Percentiles rank a stretch among this genome's conserved stretches.
Conservation (phyloP, 2,888 invertebrate species). For the Campoplex capitator region DNA sequence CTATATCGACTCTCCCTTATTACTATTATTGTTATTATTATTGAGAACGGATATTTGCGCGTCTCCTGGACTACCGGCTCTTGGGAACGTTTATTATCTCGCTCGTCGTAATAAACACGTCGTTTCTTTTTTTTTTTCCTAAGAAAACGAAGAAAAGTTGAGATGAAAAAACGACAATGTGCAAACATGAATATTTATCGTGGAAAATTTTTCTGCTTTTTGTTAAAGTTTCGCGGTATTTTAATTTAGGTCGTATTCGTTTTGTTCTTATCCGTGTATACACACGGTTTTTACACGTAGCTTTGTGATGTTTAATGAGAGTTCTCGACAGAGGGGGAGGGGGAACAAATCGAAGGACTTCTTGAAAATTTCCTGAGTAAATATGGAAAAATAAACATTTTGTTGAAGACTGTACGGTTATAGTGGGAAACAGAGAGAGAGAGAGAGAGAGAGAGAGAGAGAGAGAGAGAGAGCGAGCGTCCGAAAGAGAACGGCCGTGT, state of each 20-base stretch:
- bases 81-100: not conserved
- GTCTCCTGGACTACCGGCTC: not conserved
- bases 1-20: constrained; percentile 73
- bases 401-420: constrained; percentile 70
- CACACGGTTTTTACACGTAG: not conserved
- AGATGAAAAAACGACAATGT: not conserved
- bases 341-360: constrained; percentile 18
- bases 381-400: constrained; percentile 66
- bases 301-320: not conserved
- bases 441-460: constrained; percentile 67
- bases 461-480: constrained; percentile 68
- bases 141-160: not conserved
- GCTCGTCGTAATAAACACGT: not conserved
- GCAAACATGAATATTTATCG: not conserved
- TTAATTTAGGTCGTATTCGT: not conserved
- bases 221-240: not conserved
- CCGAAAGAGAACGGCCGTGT: constrained; percentile 70
- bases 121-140: not conserved
- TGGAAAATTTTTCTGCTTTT: not conserved
- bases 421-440: constrained; percentile 62
- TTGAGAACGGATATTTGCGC: not conserved
- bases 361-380: constrained; percentile 44
- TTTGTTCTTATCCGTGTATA: not conserved
- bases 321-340: constrained; percentile 2
- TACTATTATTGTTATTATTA: constrained; percentile 39